Conservation (phyloP, 1,140 invertebrate species). For the Platyscapa corneri region DNA sequence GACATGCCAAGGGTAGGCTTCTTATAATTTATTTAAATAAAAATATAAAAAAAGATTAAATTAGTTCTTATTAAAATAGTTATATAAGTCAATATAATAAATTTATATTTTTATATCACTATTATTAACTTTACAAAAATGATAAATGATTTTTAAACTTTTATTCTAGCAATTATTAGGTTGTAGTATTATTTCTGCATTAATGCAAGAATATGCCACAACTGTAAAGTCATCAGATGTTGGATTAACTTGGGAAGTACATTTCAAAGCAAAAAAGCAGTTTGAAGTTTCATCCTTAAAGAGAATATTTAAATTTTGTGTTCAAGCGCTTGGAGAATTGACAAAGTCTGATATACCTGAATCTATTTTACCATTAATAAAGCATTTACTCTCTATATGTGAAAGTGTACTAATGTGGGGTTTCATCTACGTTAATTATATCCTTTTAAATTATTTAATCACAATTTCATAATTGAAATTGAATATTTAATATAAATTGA, state of each 20-base stretch:
- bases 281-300: slow-evolving; percentile 89
- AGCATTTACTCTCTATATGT: slow-evolving; percentile 82
- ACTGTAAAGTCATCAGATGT: slow-evolving; percentile 90
- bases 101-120: slow-evolving; percentile 22
- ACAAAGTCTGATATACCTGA: slow-evolving; percentile 75
- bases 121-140: background rate
- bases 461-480: background rate
- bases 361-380: slow-evolving; percentile 76
- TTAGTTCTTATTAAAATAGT: background rate
- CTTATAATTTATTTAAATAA: background rate
- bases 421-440: slow-evolving; percentile 80
- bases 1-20: slow-evolving; percentile 75
- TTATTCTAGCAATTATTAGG: slow-evolving; percentile 81
- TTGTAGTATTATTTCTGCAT: slow-evolving; percentile 85
- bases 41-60: background rate
- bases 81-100: background rate
- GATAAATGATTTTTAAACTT: slow-evolving; percentile 23
- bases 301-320: slow-evolving; percentile 84
- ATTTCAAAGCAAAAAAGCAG: slow-evolving; percentile 86
- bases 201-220: slow-evolving; percentile 91
- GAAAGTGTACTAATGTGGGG: slow-evolving; percentile 86
- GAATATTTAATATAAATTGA: too few species aligned
- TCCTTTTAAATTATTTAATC: slow-evolving; percentile 73
- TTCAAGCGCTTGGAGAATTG: slow-evolving; percentile 77
- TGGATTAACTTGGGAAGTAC: slow-evolving; percentile 90